Conservation (phyloP, 2,797 vertebrate species). For the Okamejei kenojei region DNA sequence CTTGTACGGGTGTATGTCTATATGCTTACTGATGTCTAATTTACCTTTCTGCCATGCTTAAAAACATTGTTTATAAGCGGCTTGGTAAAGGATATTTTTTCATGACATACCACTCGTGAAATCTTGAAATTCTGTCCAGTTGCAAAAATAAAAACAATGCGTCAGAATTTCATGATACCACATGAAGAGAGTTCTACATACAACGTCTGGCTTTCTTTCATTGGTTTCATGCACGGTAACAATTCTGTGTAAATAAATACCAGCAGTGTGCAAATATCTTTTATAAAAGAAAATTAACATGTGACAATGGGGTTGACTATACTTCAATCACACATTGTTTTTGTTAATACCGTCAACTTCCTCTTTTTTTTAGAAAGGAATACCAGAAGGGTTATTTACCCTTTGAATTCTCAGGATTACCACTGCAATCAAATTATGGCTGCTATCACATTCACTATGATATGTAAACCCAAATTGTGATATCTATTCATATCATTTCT, state of each 20-base stretch:
- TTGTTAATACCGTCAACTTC: not conserved
- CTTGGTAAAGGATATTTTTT: not conserved
- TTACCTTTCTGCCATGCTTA: not conserved
- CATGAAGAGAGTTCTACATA: not conserved
- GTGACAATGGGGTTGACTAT: slow-evolving; percentile 20
- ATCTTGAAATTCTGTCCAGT: not conserved
- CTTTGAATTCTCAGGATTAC: slow-evolving; percentile 37
- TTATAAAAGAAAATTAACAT: slow-evolving; percentile 29
- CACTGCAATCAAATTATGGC: slow-evolving; percentile 25
- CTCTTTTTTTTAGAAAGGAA: slow-evolving; percentile 18
- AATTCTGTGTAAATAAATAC: slow-evolving; percentile 27
- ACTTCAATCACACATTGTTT: slow-evolving; percentile 4
- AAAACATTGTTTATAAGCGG: not conserved
- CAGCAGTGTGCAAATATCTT: slow-evolving; percentile 24
- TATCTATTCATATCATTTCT: slow-evolving; percentile 30
- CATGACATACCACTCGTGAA: not conserved
- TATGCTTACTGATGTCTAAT: slow-evolving; percentile 16
- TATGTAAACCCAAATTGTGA: slow-evolving; percentile 32
- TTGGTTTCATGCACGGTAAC: slow-evolving; percentile 9
- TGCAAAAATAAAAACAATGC: not conserved
- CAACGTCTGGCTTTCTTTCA: slow-evolving; percentile 2
- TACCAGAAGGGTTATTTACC: slow-evolving; percentile 26
- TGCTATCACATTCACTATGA: slow-evolving; percentile 34
- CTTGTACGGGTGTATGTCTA: not conserved
- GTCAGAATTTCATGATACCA: slow-evolving; percentile 7